phyloP scores from a whole-genome alignment of 2,797 vertebrate genomes.

The Neosilurus mollespiculum region DNA sequence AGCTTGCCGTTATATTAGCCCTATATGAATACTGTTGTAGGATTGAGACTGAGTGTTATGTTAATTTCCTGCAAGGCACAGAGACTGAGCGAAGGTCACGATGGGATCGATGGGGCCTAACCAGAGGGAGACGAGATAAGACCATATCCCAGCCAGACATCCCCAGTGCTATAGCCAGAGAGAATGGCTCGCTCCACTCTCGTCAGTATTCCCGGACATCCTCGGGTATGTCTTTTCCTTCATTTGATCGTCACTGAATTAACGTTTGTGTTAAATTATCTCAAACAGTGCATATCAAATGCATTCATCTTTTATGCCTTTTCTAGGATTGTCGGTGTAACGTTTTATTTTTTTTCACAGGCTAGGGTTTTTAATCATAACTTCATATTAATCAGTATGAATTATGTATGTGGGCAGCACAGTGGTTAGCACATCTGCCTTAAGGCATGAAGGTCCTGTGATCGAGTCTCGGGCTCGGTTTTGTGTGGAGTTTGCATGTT shows the following conservation, averaged over 20 bases:
- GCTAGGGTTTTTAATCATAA: not conserved
- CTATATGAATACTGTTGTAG: no score
- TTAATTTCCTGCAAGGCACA: slow-evolving; percentile 55
- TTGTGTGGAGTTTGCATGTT: no score
- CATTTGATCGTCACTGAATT: not conserved
- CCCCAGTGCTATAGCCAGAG: slow-evolving; percentile 80
- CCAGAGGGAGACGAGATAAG: slow-evolving; percentile 84
- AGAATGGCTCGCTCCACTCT: slow-evolving; percentile 76
- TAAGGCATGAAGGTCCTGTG: no score
- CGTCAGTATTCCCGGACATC: slow-evolving; percentile 81
- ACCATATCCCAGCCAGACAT: slow-evolving; percentile 88
- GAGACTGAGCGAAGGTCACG: slow-evolving; percentile 78
- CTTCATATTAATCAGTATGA: not conserved
- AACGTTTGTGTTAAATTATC: not conserved
- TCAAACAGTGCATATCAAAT: not conserved
- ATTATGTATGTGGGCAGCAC: not conserved
- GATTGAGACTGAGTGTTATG: not conserved
- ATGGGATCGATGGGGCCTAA: slow-evolving; percentile 93
- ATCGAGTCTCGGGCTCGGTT: no score
- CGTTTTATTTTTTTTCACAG: not conserved
- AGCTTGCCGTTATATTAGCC: not conserved
- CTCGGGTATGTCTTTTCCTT: slow-evolving; percentile 74
- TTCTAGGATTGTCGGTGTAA: not conserved
- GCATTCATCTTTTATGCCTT: not conserved
- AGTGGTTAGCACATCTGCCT: no score